phyloP scores from a whole-genome alignment of 2,888 invertebrate genomes.

The Cataglyphis cursor region DNA sequence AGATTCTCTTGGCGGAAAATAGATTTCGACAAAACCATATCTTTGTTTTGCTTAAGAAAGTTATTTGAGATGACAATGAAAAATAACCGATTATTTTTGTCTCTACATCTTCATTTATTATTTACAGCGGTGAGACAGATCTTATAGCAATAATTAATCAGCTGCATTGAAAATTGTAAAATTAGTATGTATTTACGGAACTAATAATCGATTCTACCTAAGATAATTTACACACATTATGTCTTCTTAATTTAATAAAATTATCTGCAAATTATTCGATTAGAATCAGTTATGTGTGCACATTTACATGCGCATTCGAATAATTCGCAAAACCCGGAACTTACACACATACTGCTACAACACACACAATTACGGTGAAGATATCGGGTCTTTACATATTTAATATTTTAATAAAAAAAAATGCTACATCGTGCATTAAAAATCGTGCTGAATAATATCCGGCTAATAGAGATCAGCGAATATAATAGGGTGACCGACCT shows the following conservation, averaged over 20 bases:
- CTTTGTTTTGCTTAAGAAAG: neutral
- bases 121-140: neutral
- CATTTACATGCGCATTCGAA: neutral
- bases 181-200: neutral
- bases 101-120: neutral
- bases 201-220: neutral
- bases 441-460: conserved; percentile 26
- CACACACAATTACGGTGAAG: neutral
- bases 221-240: neutral
- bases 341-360: neutral
- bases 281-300: neutral
- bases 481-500: conserved; percentile 55
- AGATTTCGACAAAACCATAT: neutral
- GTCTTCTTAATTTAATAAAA: neutral
- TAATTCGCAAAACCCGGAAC: neutral
- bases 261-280: neutral
- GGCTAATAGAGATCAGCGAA: conserved; percentile 54
- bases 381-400: neutral
- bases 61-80: neutral
- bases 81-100: neutral
- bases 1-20: neutral
- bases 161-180: neutral
- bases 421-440: neutral
- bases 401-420: neutral
- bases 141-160: neutral